Conservation (phyloP, 2,113 vertebrate species). For the Misgurnus mizolepis region DNA sequence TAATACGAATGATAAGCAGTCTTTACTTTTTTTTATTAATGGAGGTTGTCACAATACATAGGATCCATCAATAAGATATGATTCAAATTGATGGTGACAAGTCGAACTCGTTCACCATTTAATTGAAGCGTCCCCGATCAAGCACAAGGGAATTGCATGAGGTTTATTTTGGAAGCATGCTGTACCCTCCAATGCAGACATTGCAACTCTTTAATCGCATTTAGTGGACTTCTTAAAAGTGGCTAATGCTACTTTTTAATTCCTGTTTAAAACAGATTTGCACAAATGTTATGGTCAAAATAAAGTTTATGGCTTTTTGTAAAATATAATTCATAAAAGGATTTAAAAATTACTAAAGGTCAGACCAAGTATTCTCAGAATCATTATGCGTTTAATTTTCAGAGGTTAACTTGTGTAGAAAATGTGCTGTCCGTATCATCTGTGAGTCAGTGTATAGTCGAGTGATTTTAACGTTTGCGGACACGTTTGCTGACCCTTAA, state of each 20-base stretch:
- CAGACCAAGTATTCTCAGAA: neutral
- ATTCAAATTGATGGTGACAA: neutral
- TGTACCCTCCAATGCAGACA: neutral
- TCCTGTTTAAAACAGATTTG: neutral
- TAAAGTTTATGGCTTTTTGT: neutral
- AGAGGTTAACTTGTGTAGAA: neutral
- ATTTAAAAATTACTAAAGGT: neutral
- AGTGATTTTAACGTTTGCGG: neutral
- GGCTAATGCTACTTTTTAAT: neutral
- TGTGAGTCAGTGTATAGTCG: neutral
- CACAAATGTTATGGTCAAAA: neutral
- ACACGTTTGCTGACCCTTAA: neutral
- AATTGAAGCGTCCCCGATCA: neutral
- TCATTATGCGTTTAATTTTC: neutral
- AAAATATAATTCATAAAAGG: neutral
- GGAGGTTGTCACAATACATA: slow-evolving; percentile 45
- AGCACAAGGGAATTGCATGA: slow-evolving; percentile 46
- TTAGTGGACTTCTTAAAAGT: neutral
- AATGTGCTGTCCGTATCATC: slow-evolving; percentile 7
- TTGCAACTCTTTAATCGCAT: neutral
- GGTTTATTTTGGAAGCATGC: slow-evolving; percentile 37
- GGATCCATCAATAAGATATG: neutral
- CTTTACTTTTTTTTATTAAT: slow-evolving; percentile 45
- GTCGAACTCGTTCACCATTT: neutral
- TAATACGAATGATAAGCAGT: slow-evolving; percentile 59